Percentiles rank a stretch among this genome's conserved stretches.
Evolutionary conservation across 2,113 vertebrate genomes (phyloP).

Genomic region (Axis porcinus): DNA sequence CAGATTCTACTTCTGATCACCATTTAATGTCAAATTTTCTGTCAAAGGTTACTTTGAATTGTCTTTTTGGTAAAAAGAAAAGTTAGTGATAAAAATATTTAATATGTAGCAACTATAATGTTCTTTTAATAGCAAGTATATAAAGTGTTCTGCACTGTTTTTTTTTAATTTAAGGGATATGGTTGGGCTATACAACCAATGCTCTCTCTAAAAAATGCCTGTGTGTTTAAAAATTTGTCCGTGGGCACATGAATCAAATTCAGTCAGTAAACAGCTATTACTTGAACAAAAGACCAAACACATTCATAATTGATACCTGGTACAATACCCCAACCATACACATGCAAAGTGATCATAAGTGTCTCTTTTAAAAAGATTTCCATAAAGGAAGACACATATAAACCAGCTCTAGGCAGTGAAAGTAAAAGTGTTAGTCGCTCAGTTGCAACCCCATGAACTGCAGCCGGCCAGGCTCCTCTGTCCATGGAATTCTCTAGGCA

Average conservation of each 20-base stretch:
- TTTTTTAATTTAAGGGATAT: conserved; percentile 1
- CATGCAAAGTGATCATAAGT: background rate
- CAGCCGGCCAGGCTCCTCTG: background rate
- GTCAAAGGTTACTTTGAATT: background rate
- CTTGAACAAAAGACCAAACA: conserved; percentile 14
- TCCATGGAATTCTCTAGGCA: background rate
- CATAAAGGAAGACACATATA: background rate
- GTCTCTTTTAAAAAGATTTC: background rate
- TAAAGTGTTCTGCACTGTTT: background rate
- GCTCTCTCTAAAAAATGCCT: background rate
- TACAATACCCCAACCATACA: background rate
- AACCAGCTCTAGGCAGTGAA: background rate
- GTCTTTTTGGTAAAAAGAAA: background rate
- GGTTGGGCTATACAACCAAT: background rate
- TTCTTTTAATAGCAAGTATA: background rate
- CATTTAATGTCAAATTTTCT: conserved; percentile 5
- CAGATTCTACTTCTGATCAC: conserved; percentile 16
- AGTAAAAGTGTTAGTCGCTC: background rate
- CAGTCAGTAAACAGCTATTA: background rate
- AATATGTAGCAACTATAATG: background rate
- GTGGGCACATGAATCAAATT: background rate
- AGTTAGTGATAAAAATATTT: background rate
- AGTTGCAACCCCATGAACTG: background rate
- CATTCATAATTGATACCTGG: background rate
- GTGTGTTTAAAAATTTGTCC: background rate